Percentiles rank a stretch among this genome's conserved stretches.
phyloP scores from a whole-genome alignment of 2,888 invertebrate genomes.

The Epinotia nisella region DNA sequence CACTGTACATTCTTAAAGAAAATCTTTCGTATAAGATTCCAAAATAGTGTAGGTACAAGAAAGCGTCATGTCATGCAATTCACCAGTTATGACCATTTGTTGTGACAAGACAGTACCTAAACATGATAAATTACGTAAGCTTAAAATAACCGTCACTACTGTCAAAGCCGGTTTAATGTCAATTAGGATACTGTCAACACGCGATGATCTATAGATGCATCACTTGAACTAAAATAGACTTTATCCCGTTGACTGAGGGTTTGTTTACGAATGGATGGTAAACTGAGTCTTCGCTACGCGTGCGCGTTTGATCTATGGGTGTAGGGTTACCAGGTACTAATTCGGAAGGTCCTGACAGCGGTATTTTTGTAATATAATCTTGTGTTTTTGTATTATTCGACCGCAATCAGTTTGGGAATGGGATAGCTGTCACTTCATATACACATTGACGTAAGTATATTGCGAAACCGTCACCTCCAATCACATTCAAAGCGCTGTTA shows the following conservation, averaged over 20 bases:
- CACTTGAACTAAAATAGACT: not conserved
- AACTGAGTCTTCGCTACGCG: slow-evolving; percentile 23
- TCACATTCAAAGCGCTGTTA: too few species aligned
- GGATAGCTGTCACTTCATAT: too few species aligned
- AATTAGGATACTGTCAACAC: slow-evolving; percentile 42
- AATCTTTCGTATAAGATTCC: not conserved
- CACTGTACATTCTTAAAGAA: too few species aligned
- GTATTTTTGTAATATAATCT: not conserved
- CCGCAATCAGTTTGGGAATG: too few species aligned
- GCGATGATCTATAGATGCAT: slow-evolving; percentile 39
- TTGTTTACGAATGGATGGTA: not conserved
- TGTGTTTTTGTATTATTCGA: too few species aligned
- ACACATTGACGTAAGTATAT: too few species aligned
- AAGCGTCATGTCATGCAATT: not conserved
- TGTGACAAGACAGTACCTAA: slow-evolving; percentile 18
- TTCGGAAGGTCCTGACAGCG: not conserved
- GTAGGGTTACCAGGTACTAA: not conserved
- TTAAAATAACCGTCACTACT: slow-evolving; percentile 21
- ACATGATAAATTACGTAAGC: slow-evolving; percentile 26
- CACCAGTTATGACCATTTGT: slow-evolving; percentile 9
- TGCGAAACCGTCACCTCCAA: too few species aligned
- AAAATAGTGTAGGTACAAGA: not conserved
- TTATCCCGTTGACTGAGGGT: not conserved
- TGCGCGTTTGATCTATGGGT: slow-evolving; percentile 39
- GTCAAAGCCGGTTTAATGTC: slow-evolving; percentile 34